Evolutionary conservation across 23 tunicate species (phyloP), one percentile per base, ranked within the genome.

Genomic region (Trididemnum miniatum): DNA sequence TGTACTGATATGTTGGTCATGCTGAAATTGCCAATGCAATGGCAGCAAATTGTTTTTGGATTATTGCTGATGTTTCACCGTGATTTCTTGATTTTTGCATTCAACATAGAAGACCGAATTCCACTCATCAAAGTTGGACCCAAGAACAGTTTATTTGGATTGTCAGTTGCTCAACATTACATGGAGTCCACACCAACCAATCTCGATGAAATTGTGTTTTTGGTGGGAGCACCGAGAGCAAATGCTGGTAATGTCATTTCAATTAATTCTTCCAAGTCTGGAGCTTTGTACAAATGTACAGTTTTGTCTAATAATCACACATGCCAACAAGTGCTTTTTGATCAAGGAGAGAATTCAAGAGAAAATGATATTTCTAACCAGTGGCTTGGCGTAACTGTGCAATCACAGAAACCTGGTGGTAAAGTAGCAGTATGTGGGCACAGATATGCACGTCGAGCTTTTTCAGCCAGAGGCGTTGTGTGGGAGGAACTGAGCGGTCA

Each of bases 341-440:
- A 83, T 38, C 71, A 88, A 30, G 31, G 20, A n/a, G 38, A 22
- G 24, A 37, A 9, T 73, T 15, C 79, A 9, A 3, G 25, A 22
- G 31, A 73, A 59, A 26, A 24, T 1, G 82, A 85, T 77, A 75
- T 27, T 59, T 91, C 97, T 34, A 69, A 80, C 40, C 98, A 93
- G 51, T 93, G 98, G 98, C 35, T 93, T 29, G 98, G 98, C 2
- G 89, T 93, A 3, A 59, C 86, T 0, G 98, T 93, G 27, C 64
- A 88, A 35, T 75, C 93, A 2, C 87, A 93, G 39, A 81, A 81
- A 79, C 87, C 92, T 23, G 98, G 98, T 35, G 87, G 89, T 22
- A 84, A 80, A 80, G 83, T 93, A 34, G 92, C 83, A 34, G 98
- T 88, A 1, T 91, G 97, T 85, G 97, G 83, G 29, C 97, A 86